Conservation (phyloP, 2,797 vertebrate genomes). For the Calcarius lapponicus region DNA sequence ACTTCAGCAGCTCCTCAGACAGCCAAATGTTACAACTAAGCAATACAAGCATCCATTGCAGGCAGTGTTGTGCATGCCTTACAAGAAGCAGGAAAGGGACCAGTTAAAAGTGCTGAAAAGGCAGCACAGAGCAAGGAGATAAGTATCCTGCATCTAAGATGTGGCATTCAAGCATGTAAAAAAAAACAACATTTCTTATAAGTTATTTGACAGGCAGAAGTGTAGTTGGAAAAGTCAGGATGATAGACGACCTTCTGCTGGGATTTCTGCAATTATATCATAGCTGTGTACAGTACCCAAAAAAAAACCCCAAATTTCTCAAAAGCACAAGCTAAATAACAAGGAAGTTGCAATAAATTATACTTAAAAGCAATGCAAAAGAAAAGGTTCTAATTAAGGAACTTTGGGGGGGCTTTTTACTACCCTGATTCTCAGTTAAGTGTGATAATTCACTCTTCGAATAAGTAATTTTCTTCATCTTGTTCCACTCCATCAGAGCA, state of each 20-base stretch:
- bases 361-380: not conserved
- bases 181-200: fast-evolving
- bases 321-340: not conserved
- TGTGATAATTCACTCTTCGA: not conserved
- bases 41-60: not conserved
- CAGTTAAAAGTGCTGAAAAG: not conserved
- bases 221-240: not conserved
- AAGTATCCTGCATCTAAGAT: not conserved
- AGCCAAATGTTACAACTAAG: not conserved
- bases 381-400: not conserved
- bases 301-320: fast-evolving
- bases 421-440: not conserved
- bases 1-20: constrained; percentile 1
- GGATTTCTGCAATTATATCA: not conserved
- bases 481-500: not conserved
- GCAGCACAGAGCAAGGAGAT: not conserved
- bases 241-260: fast-evolving
- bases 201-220: not conserved
- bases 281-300: not conserved
- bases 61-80: not conserved
- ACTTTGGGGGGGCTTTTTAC: not conserved
- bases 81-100: not conserved
- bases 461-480: not conserved
- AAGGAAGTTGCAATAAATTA: not conserved
- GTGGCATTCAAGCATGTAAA: not conserved